Percentiles rank a stretch among this genome's conserved stretches.
phyloP scores from a whole-genome alignment of 2,113 vertebrate species.

The Xiphophorus hellerii region DNA sequence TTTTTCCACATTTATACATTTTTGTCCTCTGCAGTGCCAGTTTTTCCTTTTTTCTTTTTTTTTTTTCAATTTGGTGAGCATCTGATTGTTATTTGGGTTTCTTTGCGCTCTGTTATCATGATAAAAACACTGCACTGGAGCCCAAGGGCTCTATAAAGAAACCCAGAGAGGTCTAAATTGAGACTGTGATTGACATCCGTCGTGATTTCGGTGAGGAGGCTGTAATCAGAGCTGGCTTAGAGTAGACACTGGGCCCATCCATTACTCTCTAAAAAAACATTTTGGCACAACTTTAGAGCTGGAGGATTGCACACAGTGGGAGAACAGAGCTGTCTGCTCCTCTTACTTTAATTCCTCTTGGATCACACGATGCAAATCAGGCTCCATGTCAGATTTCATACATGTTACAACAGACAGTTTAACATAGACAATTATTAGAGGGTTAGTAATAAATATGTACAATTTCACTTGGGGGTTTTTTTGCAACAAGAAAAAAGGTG shows the following conservation, averaged over 20 bases:
- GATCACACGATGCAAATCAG: slow-evolving; percentile 14
- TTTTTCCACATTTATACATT: slow-evolving; percentile 35
- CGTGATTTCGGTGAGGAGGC: slow-evolving; percentile 54
- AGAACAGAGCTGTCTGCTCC: slow-evolving; percentile 39
- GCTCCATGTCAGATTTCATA: slow-evolving; percentile 17
- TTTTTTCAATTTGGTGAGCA: slow-evolving; percentile 67
- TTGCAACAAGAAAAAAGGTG: not conserved
- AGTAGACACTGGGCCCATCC: slow-evolving; percentile 60
- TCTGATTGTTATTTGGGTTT: slow-evolving; percentile 78
- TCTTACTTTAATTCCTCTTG: slow-evolving; percentile 16
- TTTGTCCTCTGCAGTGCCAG: slow-evolving; percentile 13
- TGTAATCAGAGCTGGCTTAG: slow-evolving; percentile 74
- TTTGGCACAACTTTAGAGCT: slow-evolving; percentile 47
- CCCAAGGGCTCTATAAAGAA: slow-evolving; percentile 59
- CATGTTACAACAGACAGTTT: not conserved
- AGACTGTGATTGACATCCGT: slow-evolving; percentile 73
- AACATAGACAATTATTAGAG: not conserved
- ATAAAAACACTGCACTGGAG: slow-evolving; percentile 52
- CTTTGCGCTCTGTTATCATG: slow-evolving; percentile 69
- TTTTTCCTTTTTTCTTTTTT: slow-evolving; percentile 32
- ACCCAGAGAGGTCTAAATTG: slow-evolving; percentile 72
- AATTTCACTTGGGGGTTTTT: not conserved
- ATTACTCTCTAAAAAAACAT: slow-evolving; percentile 22
- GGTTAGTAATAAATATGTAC: not conserved
- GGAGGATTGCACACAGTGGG: slow-evolving; percentile 33